Evolutionary conservation across 2,113 vertebrate species (phyloP).

Genomic region (Mesocricetus auratus): DNA sequence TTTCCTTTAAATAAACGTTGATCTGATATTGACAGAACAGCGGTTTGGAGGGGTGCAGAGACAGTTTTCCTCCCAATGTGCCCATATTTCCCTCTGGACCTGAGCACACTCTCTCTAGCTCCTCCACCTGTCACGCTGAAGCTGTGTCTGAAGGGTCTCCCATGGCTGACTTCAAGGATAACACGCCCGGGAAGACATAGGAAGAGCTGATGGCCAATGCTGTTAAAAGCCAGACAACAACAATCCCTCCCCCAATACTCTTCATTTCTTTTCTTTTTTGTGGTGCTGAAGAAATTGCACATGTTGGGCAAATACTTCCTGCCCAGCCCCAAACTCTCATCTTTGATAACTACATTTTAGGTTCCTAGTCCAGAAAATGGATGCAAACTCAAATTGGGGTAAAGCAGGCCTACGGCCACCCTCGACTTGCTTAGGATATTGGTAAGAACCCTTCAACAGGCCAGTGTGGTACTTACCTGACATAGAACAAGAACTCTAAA

Average conservation of each 20-base stretch:
- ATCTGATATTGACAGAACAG: background rate
- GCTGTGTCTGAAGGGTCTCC: background rate
- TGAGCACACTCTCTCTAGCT: too few relatives aligned
- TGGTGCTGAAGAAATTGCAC: background rate
- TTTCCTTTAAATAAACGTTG: slow-evolving; percentile 37
- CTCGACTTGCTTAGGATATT: background rate
- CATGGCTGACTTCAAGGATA: background rate
- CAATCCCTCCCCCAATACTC: too few relatives aligned
- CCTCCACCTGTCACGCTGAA: background rate
- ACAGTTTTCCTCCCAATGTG: background rate
- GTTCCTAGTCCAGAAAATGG: background rate
- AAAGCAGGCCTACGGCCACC: background rate
- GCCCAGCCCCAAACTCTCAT: background rate
- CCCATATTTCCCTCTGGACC: background rate
- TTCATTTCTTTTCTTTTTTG: background rate
- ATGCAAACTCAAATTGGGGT: background rate
- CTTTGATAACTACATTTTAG: background rate
- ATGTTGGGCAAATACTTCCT: background rate
- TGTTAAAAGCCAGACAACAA: background rate
- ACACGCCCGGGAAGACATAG: background rate
- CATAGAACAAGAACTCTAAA: background rate
- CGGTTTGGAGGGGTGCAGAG: background rate
- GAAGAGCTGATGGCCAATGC: background rate
- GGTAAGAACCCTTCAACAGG: background rate
- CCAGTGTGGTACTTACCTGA: fast-evolving